A percentile compares a stretch with the other conserved stretches of the same genome.
Conservation (phyloP, 2,888 invertebrate species). For the Apotomis capreana region DNA sequence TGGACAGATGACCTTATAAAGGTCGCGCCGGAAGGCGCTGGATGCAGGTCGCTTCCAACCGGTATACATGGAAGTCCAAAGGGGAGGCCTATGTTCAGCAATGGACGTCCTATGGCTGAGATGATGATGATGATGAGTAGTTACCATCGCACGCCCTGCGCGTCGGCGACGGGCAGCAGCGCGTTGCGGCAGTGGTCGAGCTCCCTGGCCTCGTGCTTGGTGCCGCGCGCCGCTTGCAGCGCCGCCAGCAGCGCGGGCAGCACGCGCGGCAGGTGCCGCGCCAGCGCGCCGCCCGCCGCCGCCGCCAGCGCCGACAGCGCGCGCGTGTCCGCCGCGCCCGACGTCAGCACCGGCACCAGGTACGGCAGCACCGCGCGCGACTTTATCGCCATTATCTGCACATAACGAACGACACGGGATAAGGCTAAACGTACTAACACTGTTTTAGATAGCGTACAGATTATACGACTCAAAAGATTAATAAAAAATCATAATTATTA, state of each 20-base stretch:
- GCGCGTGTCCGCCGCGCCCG: conserved; percentile 89
- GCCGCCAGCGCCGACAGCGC: conserved; percentile 97
- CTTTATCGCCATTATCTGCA: conserved; percentile 95
- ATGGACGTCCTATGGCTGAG: too few species aligned
- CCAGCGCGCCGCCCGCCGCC: conserved; percentile 96
- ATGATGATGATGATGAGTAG: conserved; percentile 79
- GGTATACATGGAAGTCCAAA: too few species aligned
- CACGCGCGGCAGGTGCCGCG: conserved; percentile 94
- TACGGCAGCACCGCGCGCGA: conserved; percentile 97
- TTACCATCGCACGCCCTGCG: conserved; percentile 94
- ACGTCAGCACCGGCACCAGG: conserved; percentile 96
- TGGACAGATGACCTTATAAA: too few species aligned
- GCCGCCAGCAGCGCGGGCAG: conserved; percentile 94
- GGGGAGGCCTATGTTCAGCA: too few species aligned
- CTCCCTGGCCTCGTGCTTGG: conserved; percentile 87
- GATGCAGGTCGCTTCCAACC: too few species aligned
- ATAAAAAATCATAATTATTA: too few species aligned
- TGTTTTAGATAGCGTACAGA: too few species aligned
- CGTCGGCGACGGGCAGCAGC: conserved; percentile 94
- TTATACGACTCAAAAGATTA: too few species aligned
- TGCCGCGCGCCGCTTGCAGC: conserved; percentile 87
- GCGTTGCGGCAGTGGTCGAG: conserved; percentile 96
- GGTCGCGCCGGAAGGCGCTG: too few species aligned
- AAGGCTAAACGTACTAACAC: too few species aligned
- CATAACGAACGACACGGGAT: not conserved